Base-by-base conservation (phyloP, 2,113 vertebrate genomes). In the Boulengeromyrus knoepffleri region DNA sequence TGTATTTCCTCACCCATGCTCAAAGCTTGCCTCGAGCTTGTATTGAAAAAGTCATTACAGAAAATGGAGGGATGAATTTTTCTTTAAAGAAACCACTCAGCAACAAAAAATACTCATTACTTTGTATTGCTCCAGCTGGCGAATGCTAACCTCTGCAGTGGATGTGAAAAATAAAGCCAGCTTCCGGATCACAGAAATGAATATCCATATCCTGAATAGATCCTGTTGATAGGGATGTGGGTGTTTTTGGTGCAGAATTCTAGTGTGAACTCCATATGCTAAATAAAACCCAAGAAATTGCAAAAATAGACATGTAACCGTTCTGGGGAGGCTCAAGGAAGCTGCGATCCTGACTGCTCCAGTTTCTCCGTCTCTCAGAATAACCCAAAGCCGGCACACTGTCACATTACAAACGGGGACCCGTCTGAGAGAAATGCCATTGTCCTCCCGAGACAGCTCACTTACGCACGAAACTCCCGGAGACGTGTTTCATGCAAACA, bases 381-480 rank as follows among this genome's bases (percentile, higher is more conserved):
- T 89, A 89, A 74, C 56, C 27, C 89, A 87, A 87, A 92, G 90
- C 91, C 92, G 90, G 89, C 52, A 85, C 50, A 62, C 52, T 87
- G 88, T 91, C 87, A 91, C 49, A 58, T 91, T 49, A 91, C 85
- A 90, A 91, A 91, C 89, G 88, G 46, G 74, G 24, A 49, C 49
- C 87, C 86, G 86, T 91, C 91, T 91, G 27, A 80, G 89, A 90
- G 66, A 56, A 56, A 39, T 89, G n/a, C 80, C 13, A 62, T 88
- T 89, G 88, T 77, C 83, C 88, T 85, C 88, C 87, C 47, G 13
- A 53, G 88, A 89, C 21, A 56, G 5, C 9, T n/a, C 85, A 42
- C 47, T 24, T 58, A 56, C 49, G 53, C 47, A 50, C 15, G 4
- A 87, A 87, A 53, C 27, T 87, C 50, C 85, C 47, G 3, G 50